These are phyloP conservation scores for Ptiloglossa arizonensis DNA, from an alignment of 1,140 invertebrate genomes.

Conservation along the genomic window DNA sequence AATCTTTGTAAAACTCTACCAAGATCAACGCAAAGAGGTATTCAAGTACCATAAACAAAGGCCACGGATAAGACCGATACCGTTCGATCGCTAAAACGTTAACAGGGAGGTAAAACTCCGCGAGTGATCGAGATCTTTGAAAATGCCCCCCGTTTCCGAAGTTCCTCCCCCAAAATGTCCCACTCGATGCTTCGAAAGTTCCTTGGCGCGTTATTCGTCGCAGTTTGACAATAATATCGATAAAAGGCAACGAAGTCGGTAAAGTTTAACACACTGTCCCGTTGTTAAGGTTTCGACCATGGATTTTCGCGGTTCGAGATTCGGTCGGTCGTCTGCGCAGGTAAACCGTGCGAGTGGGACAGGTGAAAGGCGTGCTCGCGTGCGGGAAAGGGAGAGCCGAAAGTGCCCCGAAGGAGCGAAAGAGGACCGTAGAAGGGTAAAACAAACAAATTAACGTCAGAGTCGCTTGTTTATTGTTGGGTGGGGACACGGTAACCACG, in stretches of 20 bases:
- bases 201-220: background rate
- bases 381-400: slow-evolving; percentile 23
- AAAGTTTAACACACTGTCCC: background rate
- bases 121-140: too few relatives aligned
- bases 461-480: slow-evolving; percentile 81
- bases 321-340: background rate
- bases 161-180: too few relatives aligned
- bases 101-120: too few relatives aligned
- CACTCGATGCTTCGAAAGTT: too few relatives aligned
- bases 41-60: too few relatives aligned
- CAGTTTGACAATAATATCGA: background rate
- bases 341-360: slow-evolving; percentile 33
- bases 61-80: too few relatives aligned
- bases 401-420: slow-evolving; percentile 25
- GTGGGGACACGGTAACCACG: slow-evolving; percentile 79
- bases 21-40: too few relatives aligned
- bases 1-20: too few relatives aligned
- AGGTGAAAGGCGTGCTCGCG: background rate
- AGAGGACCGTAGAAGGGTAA: slow-evolving; percentile 67
- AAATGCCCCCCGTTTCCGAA: too few relatives aligned
- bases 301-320: slow-evolving; percentile 9
- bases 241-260: too few relatives aligned
- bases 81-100: too few relatives aligned
- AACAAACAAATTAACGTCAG: slow-evolving; percentile 80
- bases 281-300: background rate